phyloP scores from a whole-genome alignment of 2,113 vertebrate species.

The Sceloporus tristichus region DNA sequence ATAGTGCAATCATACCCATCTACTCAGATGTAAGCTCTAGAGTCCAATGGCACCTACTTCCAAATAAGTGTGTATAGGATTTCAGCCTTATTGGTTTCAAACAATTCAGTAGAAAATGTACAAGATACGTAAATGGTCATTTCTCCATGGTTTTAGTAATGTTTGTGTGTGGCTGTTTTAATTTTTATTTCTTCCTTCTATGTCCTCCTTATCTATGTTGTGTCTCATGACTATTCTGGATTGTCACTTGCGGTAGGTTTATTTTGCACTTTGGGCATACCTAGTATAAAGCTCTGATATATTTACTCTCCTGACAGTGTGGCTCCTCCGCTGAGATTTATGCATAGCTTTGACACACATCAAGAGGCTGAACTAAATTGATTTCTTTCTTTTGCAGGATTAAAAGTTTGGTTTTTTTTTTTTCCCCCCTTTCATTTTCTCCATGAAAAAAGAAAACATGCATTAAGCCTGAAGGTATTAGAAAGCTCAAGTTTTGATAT shows the following conservation, averaged over 20 bases:
- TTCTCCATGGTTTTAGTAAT: constrained; percentile 86
- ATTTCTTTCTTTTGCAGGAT: constrained; percentile 73
- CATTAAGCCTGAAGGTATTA: constrained; percentile 67
- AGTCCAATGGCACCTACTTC: background rate
- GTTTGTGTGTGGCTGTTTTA: constrained; percentile 96
- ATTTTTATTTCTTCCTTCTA: constrained; percentile 99
- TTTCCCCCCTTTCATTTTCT: constrained; percentile 37
- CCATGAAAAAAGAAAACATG: constrained; percentile 27
- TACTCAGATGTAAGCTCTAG: background rate
- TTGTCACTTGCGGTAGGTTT: constrained; percentile 99
- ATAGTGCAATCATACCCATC: background rate
- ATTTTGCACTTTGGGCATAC: constrained; percentile 90
- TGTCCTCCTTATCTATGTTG: constrained; percentile 99
- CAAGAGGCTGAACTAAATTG: constrained; percentile 94
- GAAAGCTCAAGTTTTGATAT: constrained; percentile 71
- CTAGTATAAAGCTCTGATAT: constrained; percentile 89
- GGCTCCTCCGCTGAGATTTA: constrained; percentile 83
- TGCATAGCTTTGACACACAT: constrained; percentile 84
- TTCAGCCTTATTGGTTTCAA: constrained; percentile 19
- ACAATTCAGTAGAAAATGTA: constrained; percentile 29
- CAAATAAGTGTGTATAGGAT: background rate
- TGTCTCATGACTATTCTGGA: constrained; percentile 99
- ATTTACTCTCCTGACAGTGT: constrained; percentile 86
- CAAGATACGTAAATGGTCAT: constrained; percentile 79
- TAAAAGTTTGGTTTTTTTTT: constrained; percentile 12